Base-by-base conservation (phyloP, 2,888 invertebrate species). In the Pomacea canaliculata region DNA sequence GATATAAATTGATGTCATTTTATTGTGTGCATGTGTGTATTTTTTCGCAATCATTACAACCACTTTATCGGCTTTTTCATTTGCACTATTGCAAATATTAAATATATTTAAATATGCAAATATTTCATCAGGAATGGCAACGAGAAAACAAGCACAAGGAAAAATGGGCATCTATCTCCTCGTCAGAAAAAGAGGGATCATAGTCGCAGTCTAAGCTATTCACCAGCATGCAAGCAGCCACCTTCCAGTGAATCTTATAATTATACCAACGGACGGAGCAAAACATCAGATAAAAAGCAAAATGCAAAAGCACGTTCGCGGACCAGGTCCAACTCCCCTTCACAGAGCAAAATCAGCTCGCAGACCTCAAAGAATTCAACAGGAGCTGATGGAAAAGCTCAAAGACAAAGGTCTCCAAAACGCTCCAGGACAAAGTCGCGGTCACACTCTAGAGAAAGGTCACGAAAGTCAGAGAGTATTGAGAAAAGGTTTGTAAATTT, bases 181-280 rank as follows among this genome's bases (percentile, higher is more conserved):
- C 49, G 37, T 12, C 69, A 59, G 27, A 10, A 5, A 27, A 74
- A 67, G 59, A 68, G 73, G 13, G 51, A 67, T 23, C 59, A 56
- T 67, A 73, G 73, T n/a, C 74, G 63, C 49, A 68, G 69, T 19
- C 69, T 68, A 8, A 74, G 74, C 46, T 74, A 69, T 60, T 74
- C 74, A n/a, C 74, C 74, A 1, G 51, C 51, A 1, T 37, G 62
- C 37, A 74, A 51, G 48, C 51, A 69, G 12, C 13, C 69, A 18
- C 60, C 74, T 2, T 68, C 69, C 1, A 46, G 27, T 9, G 48
- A 27, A 19, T 19, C 27, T 68, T 37, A 68, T 12, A 68, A 19
- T 46, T 46, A 46, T 10, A 68, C 68, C n/a, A 68, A 68, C 9
- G 68, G 68, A 7, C 68, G 48, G 49, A n/a, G 37, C 68, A 68